Evolutionary conservation across 1,140 invertebrate genomes (phyloP), one percentile per base, ranked within the genome.

Genomic region (Acromyrmex heyeri): DNA sequence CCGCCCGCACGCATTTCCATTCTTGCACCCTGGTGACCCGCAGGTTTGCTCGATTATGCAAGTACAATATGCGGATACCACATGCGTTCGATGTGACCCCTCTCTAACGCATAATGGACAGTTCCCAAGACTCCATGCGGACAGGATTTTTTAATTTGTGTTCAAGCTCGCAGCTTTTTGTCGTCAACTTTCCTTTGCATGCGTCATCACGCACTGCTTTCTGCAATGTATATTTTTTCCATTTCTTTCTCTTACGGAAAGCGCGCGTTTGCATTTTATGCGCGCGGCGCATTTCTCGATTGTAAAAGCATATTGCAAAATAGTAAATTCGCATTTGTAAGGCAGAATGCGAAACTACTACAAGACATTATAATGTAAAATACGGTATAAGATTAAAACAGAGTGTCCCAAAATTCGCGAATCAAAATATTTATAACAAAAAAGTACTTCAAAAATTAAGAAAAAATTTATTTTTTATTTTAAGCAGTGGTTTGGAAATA

Each of bases 71-170:
- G 55, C 53, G 21, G 12, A 62, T 69, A 82, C 82, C 86, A 78
- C 73, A 16, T 55, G 44, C 77, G 64, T 87, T 88, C 83, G 38
- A 83, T 88, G 77, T 30, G 30, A 44, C 57, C 10, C 10, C 86
- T 16, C 30, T 3, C 50, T 64, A 44, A 30, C 18, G 72, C 34
- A 38, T 55, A 77, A 67, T 44, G 38, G 55, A 70, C 73, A 50
- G 27, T 59, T 73, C n/a, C 53, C 57, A 64, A 61, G 30, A 38
- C 59, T 55, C 30, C 5, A 21, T 30, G 64, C 48, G 24, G 44
- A 38, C 34, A 67, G 30, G 69, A 73, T 75, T 87, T 87, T 89
- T 87, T 81, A 76, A 87, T 81, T 81, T 81, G 64, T n/a, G 53
- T 10, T 24, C 64, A n/a, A 70, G 3, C 16, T 8, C n/a, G 62